Base-by-base conservation (phyloP, 2,888 invertebrate species). In the Graphium colonna region DNA sequence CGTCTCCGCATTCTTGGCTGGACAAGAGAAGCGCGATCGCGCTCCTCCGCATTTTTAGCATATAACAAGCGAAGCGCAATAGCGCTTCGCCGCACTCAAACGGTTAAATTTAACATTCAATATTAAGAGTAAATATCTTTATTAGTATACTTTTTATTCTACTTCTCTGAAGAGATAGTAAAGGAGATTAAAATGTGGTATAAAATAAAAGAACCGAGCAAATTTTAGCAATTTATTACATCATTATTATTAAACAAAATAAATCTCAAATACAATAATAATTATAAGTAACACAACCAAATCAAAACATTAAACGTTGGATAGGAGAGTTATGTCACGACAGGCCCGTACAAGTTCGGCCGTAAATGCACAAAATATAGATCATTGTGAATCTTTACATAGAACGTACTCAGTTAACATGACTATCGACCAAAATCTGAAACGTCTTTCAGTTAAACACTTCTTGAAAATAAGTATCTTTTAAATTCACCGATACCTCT, bases 211-310 rank as follows among this genome's bases (percentile, higher is more conserved):
- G n/a, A n/a, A 31, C 17, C 44, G 45, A 56, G 61, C 69, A 62
- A 75, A 77, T 80, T 82, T 84, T 81, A 85, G 79, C 84, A 82
- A 80, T 89, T 87, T 89, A 88, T 86, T 89, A 85, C 82, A 84
- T 82, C 78, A 82, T 86, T 86, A 87, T 86, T 86, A 86, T 83
- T 79, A 82, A 86, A 87, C 86, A 88, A 88, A 89, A 88, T 88
- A 86, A 86, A 85, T 86, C 81, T 87, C 87, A 86, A 84, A 85
- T 88, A 86, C 80, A 83, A 79, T 85, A 83, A 83, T 83, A 80
- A 82, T 82, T 75, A 76, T 83, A 86, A 83, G 83, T 87, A 88
- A 88, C 88, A 89, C 88, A 89, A 89, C 88, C 88, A 82, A 88
- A 88, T 85, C 86, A 84, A 87, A 84, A 87, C 78, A 81, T 86